Evolutionary conservation across 64 coral and sea anemone genomes (phyloP), one percentile per base, ranked within the genome.

Genomic region (Actinia equina): DNA sequence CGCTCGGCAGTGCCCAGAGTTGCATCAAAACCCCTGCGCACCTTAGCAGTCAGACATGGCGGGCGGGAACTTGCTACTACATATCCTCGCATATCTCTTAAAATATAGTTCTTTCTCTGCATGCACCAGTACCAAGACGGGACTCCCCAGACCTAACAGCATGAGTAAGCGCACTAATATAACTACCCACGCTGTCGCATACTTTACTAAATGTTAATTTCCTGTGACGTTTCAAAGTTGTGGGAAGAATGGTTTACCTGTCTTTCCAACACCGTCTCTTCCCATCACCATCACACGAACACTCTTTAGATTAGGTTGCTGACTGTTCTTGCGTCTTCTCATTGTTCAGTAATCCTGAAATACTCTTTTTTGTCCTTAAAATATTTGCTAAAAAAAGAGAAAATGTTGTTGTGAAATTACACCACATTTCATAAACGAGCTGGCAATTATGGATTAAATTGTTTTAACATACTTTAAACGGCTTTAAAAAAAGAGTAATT

Each of bases 261-360:
- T 87, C 55, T 92, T 92, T 5, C 90, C 90, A 45, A 92, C 90
- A n/a, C 90, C 90, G 27, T 92, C 90, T 49, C 83, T 55, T 57
- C 90, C 90, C 14, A 92, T 49, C 45, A 92, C 90, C 23, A 92
- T 86, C 0, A 37, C 85, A 43, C 85, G 74, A 30, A 80, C 78
- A 54, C 69, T 59, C 52, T 92, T 92, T 0, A 92, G 52, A 17
- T 92, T 83, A 1, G 85, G 85, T 19, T 92, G 90, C 0, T 92
- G 90, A n/a, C 90, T 92, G 51, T 79, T 92, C 74, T 92, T 92
- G 61, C 90, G 78, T 46, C 43, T 87, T 12, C 90, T 79, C 90
- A 92, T 92, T 19, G 5, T 79, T 14, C 2, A 26, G 7, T 26
- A 60, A 60, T 19, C 59, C 16, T 16, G 13, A 60, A 19, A 18